Conservation (phyloP, 2,888 invertebrate species). For the Dendrolimus houi region DNA sequence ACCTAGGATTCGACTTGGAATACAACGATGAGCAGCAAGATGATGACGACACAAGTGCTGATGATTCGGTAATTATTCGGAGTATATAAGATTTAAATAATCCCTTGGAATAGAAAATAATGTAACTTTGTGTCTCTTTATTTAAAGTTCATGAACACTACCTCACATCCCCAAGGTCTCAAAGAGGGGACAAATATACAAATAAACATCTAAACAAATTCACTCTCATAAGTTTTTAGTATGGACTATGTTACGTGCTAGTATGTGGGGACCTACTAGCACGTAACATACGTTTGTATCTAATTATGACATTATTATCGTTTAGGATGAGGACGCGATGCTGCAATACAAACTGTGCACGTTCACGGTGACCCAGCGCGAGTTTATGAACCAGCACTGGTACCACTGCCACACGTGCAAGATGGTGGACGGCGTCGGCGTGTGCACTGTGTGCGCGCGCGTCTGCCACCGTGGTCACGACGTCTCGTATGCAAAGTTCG, state of each 20-base stretch:
- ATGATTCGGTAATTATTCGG: conserved; percentile 81
- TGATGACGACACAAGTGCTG: conserved; percentile 94
- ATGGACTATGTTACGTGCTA: too few species aligned
- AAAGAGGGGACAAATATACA: too few species aligned
- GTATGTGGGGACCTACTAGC: too few species aligned
- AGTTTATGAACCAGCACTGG: conserved; percentile 99
- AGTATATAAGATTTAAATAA: too few species aligned
- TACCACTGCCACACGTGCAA: conserved; percentile 99
- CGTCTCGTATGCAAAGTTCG: conserved; percentile 96
- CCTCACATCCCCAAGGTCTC: too few species aligned
- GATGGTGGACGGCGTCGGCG: conserved; percentile 98
- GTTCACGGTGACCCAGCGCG: conserved; percentile 96
- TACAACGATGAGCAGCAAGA: conserved; percentile 92
- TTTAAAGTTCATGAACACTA: too few species aligned
- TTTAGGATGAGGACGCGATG: conserved; percentile 86
- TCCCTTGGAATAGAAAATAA: too few species aligned
- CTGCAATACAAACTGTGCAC: conserved; percentile 95
- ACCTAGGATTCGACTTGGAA: conserved; percentile 86
- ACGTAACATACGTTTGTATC: too few species aligned
- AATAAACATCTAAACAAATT: too few species aligned
- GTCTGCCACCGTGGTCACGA: conserved; percentile 98
- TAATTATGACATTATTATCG: not conserved
- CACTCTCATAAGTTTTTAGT: too few species aligned
- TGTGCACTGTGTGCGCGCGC: conserved; percentile 97
- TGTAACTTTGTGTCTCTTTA: too few species aligned